phyloP scores from a whole-genome alignment of 2,797 vertebrate species.

The Pterois miles region DNA sequence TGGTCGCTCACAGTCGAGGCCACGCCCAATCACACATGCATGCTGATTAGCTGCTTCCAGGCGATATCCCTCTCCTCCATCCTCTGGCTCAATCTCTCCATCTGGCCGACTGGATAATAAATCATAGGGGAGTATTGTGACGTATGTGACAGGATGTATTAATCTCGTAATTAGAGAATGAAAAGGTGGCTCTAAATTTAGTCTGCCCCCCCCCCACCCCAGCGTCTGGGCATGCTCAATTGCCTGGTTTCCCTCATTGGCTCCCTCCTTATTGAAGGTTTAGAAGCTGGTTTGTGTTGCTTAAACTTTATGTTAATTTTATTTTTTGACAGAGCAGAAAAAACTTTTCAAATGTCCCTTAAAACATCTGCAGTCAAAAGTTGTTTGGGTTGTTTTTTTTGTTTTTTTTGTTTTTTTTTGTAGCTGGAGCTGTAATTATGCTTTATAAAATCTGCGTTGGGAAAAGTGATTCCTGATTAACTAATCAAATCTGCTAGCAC shows the following conservation, averaged over 20 bases:
- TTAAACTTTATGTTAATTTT: slow-evolving; percentile 21
- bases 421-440: slow-evolving; percentile 61
- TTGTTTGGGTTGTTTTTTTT: too few species aligned
- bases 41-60: slow-evolving; percentile 66
- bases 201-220: slow-evolving; percentile 48
- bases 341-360: slow-evolving; percentile 34
- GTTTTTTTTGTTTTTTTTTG: slow-evolving; percentile 15
- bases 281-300: slow-evolving; percentile 13
- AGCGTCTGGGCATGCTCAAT: slow-evolving; percentile 53
- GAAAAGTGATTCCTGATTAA: slow-evolving; percentile 74
- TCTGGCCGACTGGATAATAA: slow-evolving; percentile 74
- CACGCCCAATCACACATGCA: slow-evolving; percentile 46
- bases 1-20: slow-evolving; percentile 13
- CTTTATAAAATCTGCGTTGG: slow-evolving; percentile 57
- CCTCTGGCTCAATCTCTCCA: slow-evolving; percentile 71
- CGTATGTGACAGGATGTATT: slow-evolving; percentile 80
- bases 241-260: slow-evolving; percentile 14
- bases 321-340: slow-evolving; percentile 9
- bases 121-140: slow-evolving; percentile 76
- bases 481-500: slow-evolving; percentile 73
- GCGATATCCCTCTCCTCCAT: slow-evolving; percentile 43
- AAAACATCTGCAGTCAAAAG: slow-evolving; percentile 64
- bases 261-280: not conserved
- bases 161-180: slow-evolving; percentile 83
- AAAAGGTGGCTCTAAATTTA: slow-evolving; percentile 84